Evolutionary conservation across 2,888 invertebrate species (phyloP).

Genomic region (Zeuzera pyrina): DNA sequence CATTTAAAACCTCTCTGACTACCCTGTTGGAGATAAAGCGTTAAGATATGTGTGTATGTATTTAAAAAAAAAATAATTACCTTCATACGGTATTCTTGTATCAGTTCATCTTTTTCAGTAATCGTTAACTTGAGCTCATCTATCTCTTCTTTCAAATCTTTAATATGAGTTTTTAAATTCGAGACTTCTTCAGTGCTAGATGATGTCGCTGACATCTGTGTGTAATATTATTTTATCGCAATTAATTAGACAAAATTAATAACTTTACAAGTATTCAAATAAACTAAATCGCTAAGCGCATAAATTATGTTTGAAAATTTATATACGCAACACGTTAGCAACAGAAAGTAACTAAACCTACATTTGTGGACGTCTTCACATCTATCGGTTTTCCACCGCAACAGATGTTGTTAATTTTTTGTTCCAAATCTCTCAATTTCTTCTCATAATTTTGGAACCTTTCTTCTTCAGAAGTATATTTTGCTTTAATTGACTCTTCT

Average conservation of each 20-base stretch:
- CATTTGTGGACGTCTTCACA: too few species aligned
- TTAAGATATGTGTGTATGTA: too few species aligned
- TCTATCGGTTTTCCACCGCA: constrained; percentile 20
- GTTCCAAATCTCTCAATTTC: constrained; percentile 47
- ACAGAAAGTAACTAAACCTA: too few species aligned
- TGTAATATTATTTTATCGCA: neutral
- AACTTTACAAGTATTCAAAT: too few species aligned
- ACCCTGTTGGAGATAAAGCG: too few species aligned
- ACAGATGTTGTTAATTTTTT: constrained; percentile 44
- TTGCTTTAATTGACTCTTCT: constrained; percentile 44
- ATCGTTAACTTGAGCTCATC: constrained; percentile 45
- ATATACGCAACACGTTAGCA: too few species aligned
- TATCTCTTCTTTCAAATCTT: constrained; percentile 42
- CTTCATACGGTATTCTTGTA: constrained; percentile 54
- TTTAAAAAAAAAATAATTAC: too few species aligned
- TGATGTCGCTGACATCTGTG: constrained; percentile 33
- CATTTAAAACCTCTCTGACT: too few species aligned
- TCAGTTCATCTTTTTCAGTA: constrained; percentile 46
- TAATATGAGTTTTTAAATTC: constrained; percentile 37
- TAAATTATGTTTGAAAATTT: too few species aligned
- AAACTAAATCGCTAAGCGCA: too few species aligned
- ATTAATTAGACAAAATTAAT: too few species aligned
- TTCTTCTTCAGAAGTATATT: constrained; percentile 44
- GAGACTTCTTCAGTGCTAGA: constrained; percentile 33
- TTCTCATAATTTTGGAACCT: constrained; percentile 42